These are phyloP conservation scores for Nudaria mundana DNA, from an alignment of 2,888 invertebrate genomes.

Conservation along the genomic window DNA sequence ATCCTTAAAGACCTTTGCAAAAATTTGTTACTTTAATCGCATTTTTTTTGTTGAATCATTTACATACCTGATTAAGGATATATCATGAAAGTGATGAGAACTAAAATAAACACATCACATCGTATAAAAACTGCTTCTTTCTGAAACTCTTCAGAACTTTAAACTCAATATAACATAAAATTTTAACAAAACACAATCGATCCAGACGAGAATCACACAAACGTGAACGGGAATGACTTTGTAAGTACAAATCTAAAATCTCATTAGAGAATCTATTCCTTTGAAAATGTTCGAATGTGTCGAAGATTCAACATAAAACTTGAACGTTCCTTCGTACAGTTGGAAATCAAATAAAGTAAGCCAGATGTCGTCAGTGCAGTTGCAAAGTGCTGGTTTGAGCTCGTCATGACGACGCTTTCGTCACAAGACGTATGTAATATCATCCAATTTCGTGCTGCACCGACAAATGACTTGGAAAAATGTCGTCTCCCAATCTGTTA, in stretches of 20 bases:
- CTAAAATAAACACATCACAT: too few species aligned
- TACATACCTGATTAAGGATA: too few species aligned
- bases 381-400: conserved; percentile 51
- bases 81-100: too few species aligned
- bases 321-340: conserved; percentile 52
- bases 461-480: conserved; percentile 39
- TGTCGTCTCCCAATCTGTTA: conserved; percentile 30
- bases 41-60: too few species aligned
- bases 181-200: not conserved
- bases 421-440: conserved; percentile 57
- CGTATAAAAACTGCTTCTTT: too few species aligned
- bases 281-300: conserved; percentile 39
- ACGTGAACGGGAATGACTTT: conserved; percentile 26
- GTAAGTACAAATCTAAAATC: conserved; percentile 38
- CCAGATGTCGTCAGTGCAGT: conserved; percentile 66
- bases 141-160: too few species aligned
- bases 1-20: conserved; percentile 11
- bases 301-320: conserved; percentile 53
- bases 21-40: conserved; percentile 10
- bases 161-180: not conserved
- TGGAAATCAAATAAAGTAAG: conserved; percentile 70
- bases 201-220: not conserved
- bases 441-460: conserved; percentile 42
- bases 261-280: conserved; percentile 44
- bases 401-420: conserved; percentile 43